Evolutionary conservation across 2,797 vertebrate genomes (phyloP).

Genomic region (Oreortyx pictus): DNA sequence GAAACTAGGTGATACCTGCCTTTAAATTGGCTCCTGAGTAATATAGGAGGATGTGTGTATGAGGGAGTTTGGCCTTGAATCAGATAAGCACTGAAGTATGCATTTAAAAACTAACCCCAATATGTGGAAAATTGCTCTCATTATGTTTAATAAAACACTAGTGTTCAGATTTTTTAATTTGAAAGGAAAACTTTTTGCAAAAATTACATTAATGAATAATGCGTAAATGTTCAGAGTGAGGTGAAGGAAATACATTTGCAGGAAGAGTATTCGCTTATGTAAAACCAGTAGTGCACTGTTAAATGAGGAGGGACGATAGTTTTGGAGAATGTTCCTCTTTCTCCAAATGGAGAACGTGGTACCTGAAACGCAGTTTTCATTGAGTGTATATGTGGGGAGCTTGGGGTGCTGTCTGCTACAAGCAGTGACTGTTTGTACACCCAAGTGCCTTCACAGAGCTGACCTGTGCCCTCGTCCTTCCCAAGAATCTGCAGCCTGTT

Average conservation of each 20-base stretch:
- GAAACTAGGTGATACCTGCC: slow-evolving; percentile 48
- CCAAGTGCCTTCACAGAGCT: neutral
- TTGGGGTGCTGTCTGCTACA: neutral
- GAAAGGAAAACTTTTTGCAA: slow-evolving; percentile 16
- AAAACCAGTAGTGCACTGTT: neutral
- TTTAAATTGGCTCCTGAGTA: slow-evolving; percentile 26
- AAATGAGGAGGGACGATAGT: neutral
- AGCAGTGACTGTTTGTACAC: neutral
- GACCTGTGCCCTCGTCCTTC: neutral
- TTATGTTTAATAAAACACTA: neutral
- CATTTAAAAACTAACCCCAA: neutral
- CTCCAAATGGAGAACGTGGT: neutral
- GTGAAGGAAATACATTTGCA: slow-evolving; percentile 30
- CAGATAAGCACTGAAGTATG: neutral
- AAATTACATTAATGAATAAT: slow-evolving; percentile 8
- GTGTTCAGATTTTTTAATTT: neutral
- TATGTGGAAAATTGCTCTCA: neutral
- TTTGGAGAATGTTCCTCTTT: slow-evolving; percentile 23
- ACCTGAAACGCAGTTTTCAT: neutral
- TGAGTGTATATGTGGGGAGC: neutral
- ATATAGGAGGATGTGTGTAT: slow-evolving; percentile 9
- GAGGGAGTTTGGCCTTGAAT: slow-evolving; percentile 2
- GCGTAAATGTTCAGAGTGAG: neutral
- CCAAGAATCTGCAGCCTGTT: neutral
- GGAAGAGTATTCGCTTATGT: neutral